Evolutionary conservation across 2,113 vertebrate genomes (phyloP).

Genomic region (Peucedramus taeniatus): DNA sequence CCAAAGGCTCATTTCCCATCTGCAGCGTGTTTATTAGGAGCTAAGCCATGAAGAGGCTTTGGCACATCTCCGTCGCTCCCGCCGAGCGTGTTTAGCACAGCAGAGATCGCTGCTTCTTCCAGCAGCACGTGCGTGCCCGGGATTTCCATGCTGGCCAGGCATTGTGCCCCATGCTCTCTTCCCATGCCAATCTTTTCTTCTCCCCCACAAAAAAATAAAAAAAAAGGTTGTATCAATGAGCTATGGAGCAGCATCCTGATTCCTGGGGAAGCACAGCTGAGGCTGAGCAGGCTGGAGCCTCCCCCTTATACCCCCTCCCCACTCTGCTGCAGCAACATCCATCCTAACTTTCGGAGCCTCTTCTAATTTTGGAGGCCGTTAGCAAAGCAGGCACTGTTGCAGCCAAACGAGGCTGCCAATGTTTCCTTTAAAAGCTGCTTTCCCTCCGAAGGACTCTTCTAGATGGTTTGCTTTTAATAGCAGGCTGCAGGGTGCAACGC

Average conservation of each 20-base stretch:
- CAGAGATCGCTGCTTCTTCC: neutral
- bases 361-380: slow-evolving; percentile 60
- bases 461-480: slow-evolving; percentile 56
- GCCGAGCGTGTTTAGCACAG: neutral
- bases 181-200: neutral
- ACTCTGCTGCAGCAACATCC: slow-evolving; percentile 26
- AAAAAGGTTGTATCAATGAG: neutral
- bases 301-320: neutral
- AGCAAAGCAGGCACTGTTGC: slow-evolving; percentile 32
- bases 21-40: slow-evolving; percentile 1
- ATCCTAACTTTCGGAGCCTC: slow-evolving; percentile 43
- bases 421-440: slow-evolving; percentile 52
- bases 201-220: neutral
- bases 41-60: slow-evolving; percentile 25
- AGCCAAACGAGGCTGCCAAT: slow-evolving; percentile 50
- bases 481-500: slow-evolving; percentile 30
- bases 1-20: neutral
- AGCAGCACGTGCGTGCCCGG: neutral
- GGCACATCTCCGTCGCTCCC: neutral
- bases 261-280: neutral
- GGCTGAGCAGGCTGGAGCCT: neutral
- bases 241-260: neutral
- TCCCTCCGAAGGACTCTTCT: slow-evolving; percentile 54
- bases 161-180: neutral
- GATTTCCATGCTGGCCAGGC: neutral